Percentiles rank a stretch among this genome's conserved stretches.
Conservation (phyloP, 2,797 vertebrate species). For the Chromis chromis region DNA sequence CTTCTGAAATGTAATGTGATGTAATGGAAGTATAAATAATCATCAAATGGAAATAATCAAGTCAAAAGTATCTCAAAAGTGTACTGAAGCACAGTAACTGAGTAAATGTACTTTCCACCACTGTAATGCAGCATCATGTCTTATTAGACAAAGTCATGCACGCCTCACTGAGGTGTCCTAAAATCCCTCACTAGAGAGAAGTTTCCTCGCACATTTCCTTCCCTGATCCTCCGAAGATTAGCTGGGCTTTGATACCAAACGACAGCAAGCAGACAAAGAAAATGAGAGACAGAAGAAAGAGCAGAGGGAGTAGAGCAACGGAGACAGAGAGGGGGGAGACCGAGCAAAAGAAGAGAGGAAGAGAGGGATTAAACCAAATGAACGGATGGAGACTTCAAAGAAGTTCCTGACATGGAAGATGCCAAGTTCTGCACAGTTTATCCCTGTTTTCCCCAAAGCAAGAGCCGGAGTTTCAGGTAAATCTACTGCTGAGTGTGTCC, state of each 20-base stretch:
- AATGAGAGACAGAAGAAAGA: conserved; percentile 15
- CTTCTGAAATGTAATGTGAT: no score
- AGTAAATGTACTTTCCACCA: background rate
- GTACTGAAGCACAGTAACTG: no score
- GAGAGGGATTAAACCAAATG: conserved; percentile 23
- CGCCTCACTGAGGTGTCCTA: background rate
- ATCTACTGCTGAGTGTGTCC: conserved; percentile 17
- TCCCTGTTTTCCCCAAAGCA: conserved; percentile 34
- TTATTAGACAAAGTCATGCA: background rate
- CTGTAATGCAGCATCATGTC: background rate
- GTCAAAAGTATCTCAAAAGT: no score
- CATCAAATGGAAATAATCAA: no score
- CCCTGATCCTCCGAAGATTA: conserved; percentile 21
- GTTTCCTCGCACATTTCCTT: conserved; percentile 10
- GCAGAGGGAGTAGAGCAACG: background rate
- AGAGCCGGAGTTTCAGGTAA: conserved; percentile 21
- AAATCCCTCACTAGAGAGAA: background rate
- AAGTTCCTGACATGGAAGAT: conserved; percentile 31
- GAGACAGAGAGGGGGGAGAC: background rate
- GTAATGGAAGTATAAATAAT: no score
- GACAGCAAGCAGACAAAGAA: conserved; percentile 23
- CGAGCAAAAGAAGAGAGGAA: conserved; percentile 4
- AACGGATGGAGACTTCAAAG: conserved; percentile 48
- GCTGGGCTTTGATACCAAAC: conserved; percentile 26
- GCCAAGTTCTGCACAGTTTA: conserved; percentile 46